These are phyloP conservation scores for Urocolius indicus DNA, from an alignment of 2,113 vertebrate genomes.

Conservation along the genomic window DNA sequence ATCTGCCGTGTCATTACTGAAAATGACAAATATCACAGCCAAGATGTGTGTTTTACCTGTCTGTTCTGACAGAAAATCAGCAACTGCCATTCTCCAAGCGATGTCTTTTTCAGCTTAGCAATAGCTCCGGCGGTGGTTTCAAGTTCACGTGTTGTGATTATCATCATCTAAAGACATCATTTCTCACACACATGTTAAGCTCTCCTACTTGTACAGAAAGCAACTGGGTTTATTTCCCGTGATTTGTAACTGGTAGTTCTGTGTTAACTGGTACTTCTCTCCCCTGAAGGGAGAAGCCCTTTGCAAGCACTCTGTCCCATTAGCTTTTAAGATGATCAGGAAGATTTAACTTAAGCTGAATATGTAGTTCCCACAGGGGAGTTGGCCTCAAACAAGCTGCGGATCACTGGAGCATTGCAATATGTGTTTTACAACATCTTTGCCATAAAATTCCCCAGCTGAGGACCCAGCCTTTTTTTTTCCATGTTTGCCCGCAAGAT, in stretches of 20 bases:
- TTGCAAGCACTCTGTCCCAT: slow-evolving; percentile 11
- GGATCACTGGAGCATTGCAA: background rate
- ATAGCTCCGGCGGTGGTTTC: background rate
- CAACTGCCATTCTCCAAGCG: fast-evolving
- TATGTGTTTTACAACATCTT: background rate
- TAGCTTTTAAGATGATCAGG: slow-evolving; percentile 12
- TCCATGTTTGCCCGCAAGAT: background rate
- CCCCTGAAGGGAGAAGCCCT: background rate
- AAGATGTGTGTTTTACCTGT: background rate
- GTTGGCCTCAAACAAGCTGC: background rate
- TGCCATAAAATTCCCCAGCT: background rate
- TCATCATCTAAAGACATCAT: background rate
- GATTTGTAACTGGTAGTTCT: background rate
- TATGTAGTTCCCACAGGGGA: background rate
- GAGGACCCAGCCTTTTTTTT: background rate
- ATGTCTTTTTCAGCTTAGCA: background rate
- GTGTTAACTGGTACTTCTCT: background rate
- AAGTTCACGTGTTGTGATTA: background rate
- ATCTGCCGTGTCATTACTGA: background rate
- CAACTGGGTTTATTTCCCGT: background rate
- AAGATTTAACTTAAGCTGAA: background rate
- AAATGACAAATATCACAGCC: fast-evolving
- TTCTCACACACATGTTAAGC: background rate
- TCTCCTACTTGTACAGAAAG: background rate
- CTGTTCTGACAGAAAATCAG: background rate